A percentile compares a stretch with the other conserved stretches of the same genome.
phyloP scores from a whole-genome alignment of 2,797 vertebrate species.

The Malurus leucopterus region DNA sequence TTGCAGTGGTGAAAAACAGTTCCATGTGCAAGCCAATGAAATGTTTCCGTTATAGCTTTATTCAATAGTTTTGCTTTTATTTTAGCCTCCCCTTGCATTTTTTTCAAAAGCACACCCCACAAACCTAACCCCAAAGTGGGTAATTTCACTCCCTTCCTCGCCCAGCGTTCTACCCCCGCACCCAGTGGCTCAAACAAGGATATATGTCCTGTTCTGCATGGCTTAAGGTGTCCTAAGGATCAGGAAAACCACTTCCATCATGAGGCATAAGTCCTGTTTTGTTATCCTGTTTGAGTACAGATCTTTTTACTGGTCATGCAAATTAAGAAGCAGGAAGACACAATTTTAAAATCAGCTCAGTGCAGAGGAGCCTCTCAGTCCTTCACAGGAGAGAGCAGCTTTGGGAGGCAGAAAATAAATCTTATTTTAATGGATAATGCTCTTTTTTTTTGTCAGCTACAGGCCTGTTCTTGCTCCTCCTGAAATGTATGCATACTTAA shows the following conservation, averaged over 20 bases:
- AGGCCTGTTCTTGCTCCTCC: constrained; percentile 8
- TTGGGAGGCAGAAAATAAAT: background rate
- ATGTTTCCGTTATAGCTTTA: background rate
- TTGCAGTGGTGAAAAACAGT: background rate
- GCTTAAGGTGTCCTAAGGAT: background rate
- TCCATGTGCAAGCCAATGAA: background rate
- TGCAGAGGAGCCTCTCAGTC: background rate
- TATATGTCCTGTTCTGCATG: constrained; percentile 20
- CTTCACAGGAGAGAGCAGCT: background rate
- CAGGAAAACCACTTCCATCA: background rate
- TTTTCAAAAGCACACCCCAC: background rate
- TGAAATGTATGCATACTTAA: background rate
- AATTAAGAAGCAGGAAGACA: constrained; percentile 9
- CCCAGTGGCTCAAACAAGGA: constrained; percentile 6
- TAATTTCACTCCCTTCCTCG: background rate
- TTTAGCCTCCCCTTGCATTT: background rate
- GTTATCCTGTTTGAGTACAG: constrained; percentile 8
- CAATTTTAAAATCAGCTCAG: background rate
- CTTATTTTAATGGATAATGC: background rate
- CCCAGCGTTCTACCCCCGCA: background rate
- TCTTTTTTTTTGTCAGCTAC: background rate
- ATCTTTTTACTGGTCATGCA: background rate
- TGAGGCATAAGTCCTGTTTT: constrained; percentile 9
- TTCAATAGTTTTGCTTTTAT: background rate
- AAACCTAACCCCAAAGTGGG: background rate